phyloP scores from a whole-genome alignment of 2,888 invertebrate species.

The Phyto melanocephala region DNA sequence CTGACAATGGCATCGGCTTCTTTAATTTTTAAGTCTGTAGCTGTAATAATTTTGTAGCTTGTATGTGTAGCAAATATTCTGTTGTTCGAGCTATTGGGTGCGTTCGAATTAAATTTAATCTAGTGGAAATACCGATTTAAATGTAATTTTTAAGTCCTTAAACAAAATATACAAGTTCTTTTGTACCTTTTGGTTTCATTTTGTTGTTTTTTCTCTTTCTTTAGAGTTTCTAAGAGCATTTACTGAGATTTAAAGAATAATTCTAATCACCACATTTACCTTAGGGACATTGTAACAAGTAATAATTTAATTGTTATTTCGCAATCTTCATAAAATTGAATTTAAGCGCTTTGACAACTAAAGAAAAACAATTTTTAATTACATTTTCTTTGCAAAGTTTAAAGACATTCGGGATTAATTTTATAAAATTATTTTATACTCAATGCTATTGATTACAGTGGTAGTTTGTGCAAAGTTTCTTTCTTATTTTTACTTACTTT shows the following conservation, averaged over 20 bases:
- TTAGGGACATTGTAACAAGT: background rate
- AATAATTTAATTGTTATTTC: background rate
- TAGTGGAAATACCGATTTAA: constrained; percentile 5
- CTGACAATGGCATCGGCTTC: background rate
- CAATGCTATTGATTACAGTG: background rate
- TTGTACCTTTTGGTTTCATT: background rate
- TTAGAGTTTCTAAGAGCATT: background rate
- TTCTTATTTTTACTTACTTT: too few relatives aligned
- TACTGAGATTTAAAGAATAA: background rate
- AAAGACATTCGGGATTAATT: background rate
- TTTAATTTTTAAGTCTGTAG: background rate
- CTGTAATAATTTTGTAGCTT: background rate
- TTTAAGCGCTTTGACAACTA: too few relatives aligned
- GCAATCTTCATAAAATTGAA: background rate
- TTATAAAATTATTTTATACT: background rate
- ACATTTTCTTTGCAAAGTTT: background rate
- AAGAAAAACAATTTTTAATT: background rate
- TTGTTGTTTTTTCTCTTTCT: background rate
- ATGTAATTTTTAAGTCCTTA: constrained; percentile 23
- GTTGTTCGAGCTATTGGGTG: background rate
- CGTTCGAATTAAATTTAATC: background rate
- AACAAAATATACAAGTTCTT: background rate
- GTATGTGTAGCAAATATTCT: background rate
- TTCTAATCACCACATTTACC: background rate
- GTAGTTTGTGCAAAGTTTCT: background rate